Base-by-base conservation (phyloP, 2,888 invertebrate species). In the Acleris holmiana region DNA sequence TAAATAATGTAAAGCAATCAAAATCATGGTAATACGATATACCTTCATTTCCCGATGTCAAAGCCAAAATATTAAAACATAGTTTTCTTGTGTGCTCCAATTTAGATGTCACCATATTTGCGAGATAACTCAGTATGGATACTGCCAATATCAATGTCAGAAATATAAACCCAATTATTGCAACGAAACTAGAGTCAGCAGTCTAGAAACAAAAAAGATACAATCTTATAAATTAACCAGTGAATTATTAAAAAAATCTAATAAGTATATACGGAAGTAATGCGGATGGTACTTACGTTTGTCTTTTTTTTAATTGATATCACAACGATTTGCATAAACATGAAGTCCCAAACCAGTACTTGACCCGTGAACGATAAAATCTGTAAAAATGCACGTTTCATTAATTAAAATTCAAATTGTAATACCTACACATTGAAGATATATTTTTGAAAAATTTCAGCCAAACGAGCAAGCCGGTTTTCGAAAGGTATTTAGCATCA, bases 231-330 rank as follows among this genome's bases (percentile, higher is more conserved):
- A n/a, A n/a, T n/a, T n/a, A n/a, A n/a, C n/a, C n/a, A n/a, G n/a
- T n/a, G n/a, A 46, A 10, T 47, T 0, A 8, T 18, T 4, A 29
- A 13, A 35, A 0, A 35, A 1, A 35, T 13, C 4, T 35, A 35
- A 4, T 29, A 29, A 5, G 1, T 25, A 25, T 0, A 0, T 29
- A 8, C 29, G 8, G 7, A 29, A 29, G 29, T 29, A 29, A 29
- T 13, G 1, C 4, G 35, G 13, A 35, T 35, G 35, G 2, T 25
- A 25, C 49, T 10, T 35, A 66, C 62, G 35, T 35, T 63, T 73
- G 85, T 86, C 80, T 82, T 78, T 18, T 76, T 72, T 72, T 84
- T 84, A 15, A 83, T 68, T 29, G 77, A 76, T 23, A 72, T 73
- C 6, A 86, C 78, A 5, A 85, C 51, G 54, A 77, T 81, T 72